Percentiles rank a stretch among this genome's conserved stretches.
phyloP scores from a whole-genome alignment of 2,797 vertebrate species.

The Ammospiza maritima region DNA sequence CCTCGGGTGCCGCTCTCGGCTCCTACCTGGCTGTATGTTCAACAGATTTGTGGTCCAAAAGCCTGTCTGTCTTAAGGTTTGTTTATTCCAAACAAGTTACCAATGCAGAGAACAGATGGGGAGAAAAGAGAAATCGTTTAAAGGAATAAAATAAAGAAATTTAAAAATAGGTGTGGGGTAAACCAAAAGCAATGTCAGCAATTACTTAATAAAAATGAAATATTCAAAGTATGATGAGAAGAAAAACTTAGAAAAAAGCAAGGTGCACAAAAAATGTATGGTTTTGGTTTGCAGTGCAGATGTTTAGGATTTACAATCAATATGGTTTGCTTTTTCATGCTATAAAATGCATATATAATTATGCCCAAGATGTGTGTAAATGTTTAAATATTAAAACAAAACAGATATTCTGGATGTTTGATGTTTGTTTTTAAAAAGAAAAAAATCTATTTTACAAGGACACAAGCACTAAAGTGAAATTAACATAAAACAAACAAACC shows the following conservation, averaged over 20 bases:
- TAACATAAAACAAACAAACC: conserved; percentile 68
- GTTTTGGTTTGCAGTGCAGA: conserved; percentile 45
- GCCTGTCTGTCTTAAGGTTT: neutral
- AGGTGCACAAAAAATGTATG: conserved; percentile 32
- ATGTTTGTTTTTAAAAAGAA: conserved; percentile 54
- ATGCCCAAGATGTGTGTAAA: conserved; percentile 53
- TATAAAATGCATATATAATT: conserved; percentile 64
- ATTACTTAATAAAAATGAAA: conserved; percentile 28
- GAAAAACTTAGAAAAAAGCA: conserved; percentile 43
- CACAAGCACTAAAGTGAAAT: conserved; percentile 61
- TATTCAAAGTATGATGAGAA: neutral
- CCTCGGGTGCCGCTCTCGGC: accelerated
- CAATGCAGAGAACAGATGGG: neutral
- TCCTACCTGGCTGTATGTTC: neutral
- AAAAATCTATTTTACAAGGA: conserved; percentile 50
- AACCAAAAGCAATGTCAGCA: conserved; percentile 7
- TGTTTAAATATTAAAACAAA: conserved; percentile 73
- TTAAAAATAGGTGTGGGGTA: neutral
- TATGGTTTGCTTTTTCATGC: conserved; percentile 56
- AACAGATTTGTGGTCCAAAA: neutral
- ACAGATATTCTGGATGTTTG: conserved; percentile 41
- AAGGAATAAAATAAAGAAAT: neutral
- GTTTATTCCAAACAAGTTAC: conserved; percentile 3
- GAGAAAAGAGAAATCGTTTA: neutral
- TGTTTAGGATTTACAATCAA: conserved; percentile 69